Evolutionary conservation across 2,113 vertebrate species (phyloP).

Genomic region (Xenopus tropicalis): UCB_Xtro_10.0 CM004444.2:28996001-28996500

Average conservation of each 20-base stretch:
- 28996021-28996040: constrained; percentile 96
- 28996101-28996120: constrained; percentile 92
- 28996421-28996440: constrained; percentile 91
- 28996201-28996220: constrained; percentile 96
- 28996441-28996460: constrained; percentile 94
- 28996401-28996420: constrained; percentile 90
- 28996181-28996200: constrained; percentile 88
- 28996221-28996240: constrained; percentile 90
- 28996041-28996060: constrained; percentile 95
- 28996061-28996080: constrained; percentile 84
- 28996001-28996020: constrained; percentile 96
- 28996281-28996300: constrained; percentile 87
- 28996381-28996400: constrained; percentile 95
- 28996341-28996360: constrained; percentile 90
- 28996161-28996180: constrained; percentile 92
- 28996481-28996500: constrained; percentile 73
- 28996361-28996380: constrained; percentile 93
- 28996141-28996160: constrained; percentile 97
- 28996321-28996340: constrained; percentile 96
- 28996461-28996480: constrained; percentile 77
- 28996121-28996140: constrained; percentile 98
- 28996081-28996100: constrained; percentile 97
- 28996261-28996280: constrained; percentile 82
- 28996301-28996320: constrained; percentile 95
- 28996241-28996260: constrained; percentile 83